These are phyloP conservation scores for Tachyglossus aculeatus DNA, from an alignment of 2,797 vertebrate genomes.

Conservation along the genomic window DNA sequence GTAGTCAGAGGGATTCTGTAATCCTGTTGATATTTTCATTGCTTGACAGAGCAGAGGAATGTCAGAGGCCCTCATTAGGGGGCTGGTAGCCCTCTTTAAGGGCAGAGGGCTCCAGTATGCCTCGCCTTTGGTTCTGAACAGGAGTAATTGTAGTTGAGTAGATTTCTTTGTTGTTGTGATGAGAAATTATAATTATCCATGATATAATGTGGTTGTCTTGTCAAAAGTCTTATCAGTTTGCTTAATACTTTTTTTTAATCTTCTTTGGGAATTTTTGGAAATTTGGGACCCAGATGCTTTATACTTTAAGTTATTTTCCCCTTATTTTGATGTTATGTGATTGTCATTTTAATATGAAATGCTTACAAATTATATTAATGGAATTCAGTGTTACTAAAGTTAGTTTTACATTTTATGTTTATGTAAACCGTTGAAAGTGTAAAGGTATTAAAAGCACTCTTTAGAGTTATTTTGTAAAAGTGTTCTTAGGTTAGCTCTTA, in stretches of 20 bases:
- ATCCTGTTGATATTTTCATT: constrained; percentile 36
- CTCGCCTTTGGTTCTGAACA: background rate
- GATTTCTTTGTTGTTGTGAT: background rate
- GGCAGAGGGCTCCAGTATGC: background rate
- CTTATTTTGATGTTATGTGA: constrained; percentile 1
- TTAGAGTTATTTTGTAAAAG: too few species aligned
- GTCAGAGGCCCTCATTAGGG: constrained; percentile 46
- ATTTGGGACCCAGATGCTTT: background rate
- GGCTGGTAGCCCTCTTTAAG: background rate
- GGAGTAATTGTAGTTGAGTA: background rate
- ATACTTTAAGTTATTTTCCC: background rate
- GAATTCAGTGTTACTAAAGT: background rate
- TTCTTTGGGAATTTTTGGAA: background rate
- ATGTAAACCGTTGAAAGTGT: too few species aligned
- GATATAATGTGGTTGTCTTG: background rate
- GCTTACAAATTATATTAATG: background rate
- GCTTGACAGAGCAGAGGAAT: constrained; percentile 59
- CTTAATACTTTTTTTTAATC: constrained; percentile 18
- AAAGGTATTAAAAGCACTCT: too few species aligned
- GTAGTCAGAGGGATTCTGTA: background rate
- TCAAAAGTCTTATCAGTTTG: background rate
- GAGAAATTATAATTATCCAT: background rate
- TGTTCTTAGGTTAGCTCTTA: too few species aligned
- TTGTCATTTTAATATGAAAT: constrained; percentile 11
- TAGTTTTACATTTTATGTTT: background rate